Evolutionary conservation across 2,113 vertebrate species (phyloP).

Genomic region (Balaenoptera acutorostrata): DNA sequence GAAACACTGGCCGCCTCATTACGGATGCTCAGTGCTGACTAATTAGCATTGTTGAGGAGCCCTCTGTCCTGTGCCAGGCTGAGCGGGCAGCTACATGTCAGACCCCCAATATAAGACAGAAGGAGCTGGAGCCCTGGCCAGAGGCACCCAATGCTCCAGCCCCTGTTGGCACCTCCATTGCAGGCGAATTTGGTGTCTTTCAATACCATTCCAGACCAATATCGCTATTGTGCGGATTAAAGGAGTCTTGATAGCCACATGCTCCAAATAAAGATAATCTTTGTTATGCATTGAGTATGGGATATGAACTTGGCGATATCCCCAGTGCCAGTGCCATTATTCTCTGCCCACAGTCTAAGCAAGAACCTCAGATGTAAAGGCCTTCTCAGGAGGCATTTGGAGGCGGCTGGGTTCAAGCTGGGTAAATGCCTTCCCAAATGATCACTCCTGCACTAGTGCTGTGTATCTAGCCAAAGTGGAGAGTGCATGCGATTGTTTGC

Average conservation of each 20-base stretch:
- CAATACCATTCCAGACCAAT: not conserved
- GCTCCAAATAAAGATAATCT: not conserved
- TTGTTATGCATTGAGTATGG: not conserved
- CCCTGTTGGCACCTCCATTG: not conserved
- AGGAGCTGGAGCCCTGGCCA: not conserved
- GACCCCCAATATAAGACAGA: not conserved
- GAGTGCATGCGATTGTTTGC: too few relatives aligned
- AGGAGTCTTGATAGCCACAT: not conserved
- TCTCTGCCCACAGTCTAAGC: not conserved
- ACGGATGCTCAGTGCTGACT: not conserved
- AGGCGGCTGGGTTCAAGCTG: not conserved
- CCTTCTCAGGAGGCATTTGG: not conserved
- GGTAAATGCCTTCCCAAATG: not conserved
- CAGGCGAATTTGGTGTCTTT: not conserved
- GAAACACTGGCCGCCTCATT: not conserved
- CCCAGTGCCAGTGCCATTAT: not conserved
- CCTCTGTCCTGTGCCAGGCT: not conserved
- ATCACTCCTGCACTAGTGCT: fast-evolving
- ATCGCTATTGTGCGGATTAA: too few relatives aligned
- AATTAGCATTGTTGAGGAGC: too few relatives aligned
- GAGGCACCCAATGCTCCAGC: fast-evolving
- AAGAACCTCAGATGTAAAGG: not conserved
- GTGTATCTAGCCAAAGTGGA: not conserved
- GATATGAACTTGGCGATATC: not conserved
- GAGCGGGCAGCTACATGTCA: not conserved